Evolutionary conservation across 1,140 invertebrate species (phyloP), one percentile per base, ranked within the genome.

Genomic region (Thaumatotibia leucotreta): DNA sequence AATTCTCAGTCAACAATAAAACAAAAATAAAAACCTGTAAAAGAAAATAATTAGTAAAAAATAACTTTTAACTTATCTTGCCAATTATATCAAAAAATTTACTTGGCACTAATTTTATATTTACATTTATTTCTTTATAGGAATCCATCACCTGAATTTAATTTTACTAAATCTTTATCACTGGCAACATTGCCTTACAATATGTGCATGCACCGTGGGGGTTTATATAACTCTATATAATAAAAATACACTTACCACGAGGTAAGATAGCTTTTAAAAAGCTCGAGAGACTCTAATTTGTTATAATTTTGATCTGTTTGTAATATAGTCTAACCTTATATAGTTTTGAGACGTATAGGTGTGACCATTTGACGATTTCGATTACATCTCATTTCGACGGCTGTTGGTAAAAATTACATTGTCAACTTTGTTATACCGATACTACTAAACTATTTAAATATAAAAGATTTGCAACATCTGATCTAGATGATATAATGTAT

Each of bases 271-370:
- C 49, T n/a, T 49, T 49, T 49, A 2, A 0, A 24, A 24, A 52
- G 9, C 0, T 54, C 6, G 9, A 61, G n/a, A 52, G 65, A 67
- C 64, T 72, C 75, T 74, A 64, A 71, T 65, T 67, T 32, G 67
- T 17, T 64, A 62, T 62, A 62, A 33, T 32, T 67, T 63, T 62
- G 61, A 69, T 52, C 61, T 63, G 49, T 77, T 82, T 81, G 77
- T 79, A 78, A 69, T 73, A 76, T 77, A 76, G 71, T 83, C 81
- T 84, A 86, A 84, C 79, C 81, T 86, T 84, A 76, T 70, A 52
- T 67, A 64, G 67, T 69, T 72, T 73, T 70, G 65, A 72, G 71
- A 66, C 63, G 65, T 64, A 58, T 67, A 68, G 72, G 68, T 66
- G 69, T 75, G 77, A 69, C 72, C 82, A 75, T 72, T 83, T 83